phyloP scores from a whole-genome alignment of 2,113 vertebrate genomes.

The Eurystomus gularis region DNA sequence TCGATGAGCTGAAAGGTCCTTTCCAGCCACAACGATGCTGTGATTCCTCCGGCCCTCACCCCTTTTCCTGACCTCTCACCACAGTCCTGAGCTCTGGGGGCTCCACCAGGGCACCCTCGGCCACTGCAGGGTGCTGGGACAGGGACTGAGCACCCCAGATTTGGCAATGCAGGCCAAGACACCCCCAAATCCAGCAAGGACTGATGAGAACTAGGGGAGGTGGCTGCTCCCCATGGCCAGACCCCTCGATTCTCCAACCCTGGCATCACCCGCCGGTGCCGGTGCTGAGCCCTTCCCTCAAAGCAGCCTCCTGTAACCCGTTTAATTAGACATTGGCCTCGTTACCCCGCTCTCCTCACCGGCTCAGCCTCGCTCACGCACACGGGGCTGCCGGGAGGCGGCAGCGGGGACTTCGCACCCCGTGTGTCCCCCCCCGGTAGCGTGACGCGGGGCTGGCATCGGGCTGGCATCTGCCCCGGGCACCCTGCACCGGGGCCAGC shows the following conservation, averaged over 20 bases:
- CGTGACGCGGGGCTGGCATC: neutral
- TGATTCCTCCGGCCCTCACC: neutral
- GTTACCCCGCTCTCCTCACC: fast-evolving
- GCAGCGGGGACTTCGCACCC: neutral
- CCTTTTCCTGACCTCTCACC: neutral
- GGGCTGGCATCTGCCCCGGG: neutral
- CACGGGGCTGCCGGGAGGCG: neutral
- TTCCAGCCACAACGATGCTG: neutral
- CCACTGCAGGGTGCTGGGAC: fast-evolving
- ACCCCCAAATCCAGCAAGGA: neutral
- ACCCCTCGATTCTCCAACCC: neutral
- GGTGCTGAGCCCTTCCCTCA: neutral
- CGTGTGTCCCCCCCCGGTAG: neutral
- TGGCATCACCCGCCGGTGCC: neutral
- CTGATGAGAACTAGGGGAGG: neutral
- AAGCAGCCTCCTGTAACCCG: fast-evolving
- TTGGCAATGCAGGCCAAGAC: too few relatives aligned
- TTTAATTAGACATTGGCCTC: fast-evolving
- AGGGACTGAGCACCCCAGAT: neutral
- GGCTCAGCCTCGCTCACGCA: neutral
- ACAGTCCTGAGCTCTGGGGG: neutral
- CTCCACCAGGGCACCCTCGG: neutral
- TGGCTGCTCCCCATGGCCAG: fast-evolving
- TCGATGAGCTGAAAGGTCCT: neutral
- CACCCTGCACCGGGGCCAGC: neutral